phyloP scores from a whole-genome alignment of 2,797 vertebrate genomes.

The Melanogrammus aeglefinus region DNA sequence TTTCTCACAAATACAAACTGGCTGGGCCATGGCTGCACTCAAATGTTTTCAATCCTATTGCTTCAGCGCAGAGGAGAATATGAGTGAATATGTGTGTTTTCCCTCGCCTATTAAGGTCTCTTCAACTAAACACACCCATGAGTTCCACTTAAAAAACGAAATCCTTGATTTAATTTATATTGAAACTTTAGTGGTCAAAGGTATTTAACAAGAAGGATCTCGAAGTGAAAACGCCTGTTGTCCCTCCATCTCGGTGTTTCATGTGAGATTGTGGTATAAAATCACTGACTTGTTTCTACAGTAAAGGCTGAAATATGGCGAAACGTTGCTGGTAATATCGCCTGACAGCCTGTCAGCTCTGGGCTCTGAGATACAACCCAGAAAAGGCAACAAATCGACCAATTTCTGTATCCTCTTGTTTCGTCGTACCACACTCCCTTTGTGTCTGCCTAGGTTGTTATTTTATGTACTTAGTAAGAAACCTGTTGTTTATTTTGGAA shows the following conservation, averaged over 20 bases:
- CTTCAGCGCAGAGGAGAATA: not conserved
- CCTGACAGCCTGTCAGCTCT: constrained; percentile 69
- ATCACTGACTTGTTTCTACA: constrained; percentile 45
- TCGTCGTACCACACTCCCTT: constrained; percentile 9
- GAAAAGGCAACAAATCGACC: constrained; percentile 63
- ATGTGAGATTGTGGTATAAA: constrained; percentile 43
- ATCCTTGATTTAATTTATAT: not conserved
- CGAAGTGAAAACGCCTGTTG: constrained; percentile 50
- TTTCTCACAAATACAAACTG: constrained; percentile 33
- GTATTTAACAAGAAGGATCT: constrained; percentile 37
- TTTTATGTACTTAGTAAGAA: constrained; percentile 37
- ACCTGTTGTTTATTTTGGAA: constrained; percentile 65
- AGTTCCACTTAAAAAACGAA: constrained; percentile 5
- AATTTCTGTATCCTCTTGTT: constrained; percentile 36
- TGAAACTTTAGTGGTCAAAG: not conserved
- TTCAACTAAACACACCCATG: constrained; percentile 23
- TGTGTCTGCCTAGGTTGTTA: constrained; percentile 44
- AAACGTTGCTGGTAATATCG: constrained; percentile 59
- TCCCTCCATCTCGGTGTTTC: constrained; percentile 22
- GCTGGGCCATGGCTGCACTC: not conserved
- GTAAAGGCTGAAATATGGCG: constrained; percentile 61
- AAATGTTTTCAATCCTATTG: not conserved
- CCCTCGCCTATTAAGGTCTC: constrained; percentile 1
- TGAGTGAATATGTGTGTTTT: not conserved
- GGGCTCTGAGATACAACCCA: constrained; percentile 64